Evolutionary conservation across 2,113 vertebrate species (phyloP).

Genomic region (Dolichotis patagonum): DNA sequence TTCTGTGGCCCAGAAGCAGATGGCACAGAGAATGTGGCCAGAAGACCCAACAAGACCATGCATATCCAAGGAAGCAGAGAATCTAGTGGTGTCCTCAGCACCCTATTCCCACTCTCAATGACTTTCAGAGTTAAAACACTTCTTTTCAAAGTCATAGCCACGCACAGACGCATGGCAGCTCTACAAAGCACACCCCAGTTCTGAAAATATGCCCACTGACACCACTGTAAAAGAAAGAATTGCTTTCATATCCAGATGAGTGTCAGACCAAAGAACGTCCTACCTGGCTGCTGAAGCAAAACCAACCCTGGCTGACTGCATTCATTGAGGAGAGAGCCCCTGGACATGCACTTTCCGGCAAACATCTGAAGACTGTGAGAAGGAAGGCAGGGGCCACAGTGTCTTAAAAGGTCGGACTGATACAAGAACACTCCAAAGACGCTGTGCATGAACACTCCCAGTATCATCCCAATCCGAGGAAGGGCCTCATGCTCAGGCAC

Average conservation of each 20-base stretch:
- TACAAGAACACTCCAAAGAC: background rate
- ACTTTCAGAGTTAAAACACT: constrained; percentile 27
- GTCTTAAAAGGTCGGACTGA: background rate
- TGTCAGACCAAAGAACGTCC: constrained; percentile 30
- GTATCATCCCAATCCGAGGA: background rate
- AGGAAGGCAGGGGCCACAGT: background rate
- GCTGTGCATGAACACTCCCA: no score
- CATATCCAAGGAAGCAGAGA: background rate
- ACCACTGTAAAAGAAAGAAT: background rate
- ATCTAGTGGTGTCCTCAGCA: background rate
- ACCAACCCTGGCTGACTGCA: background rate
- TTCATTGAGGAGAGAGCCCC: background rate
- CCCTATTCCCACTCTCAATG: background rate
- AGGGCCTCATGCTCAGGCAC: background rate
- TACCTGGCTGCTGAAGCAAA: background rate
- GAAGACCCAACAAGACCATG: background rate
- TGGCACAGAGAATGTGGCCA: background rate
- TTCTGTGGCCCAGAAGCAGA: background rate
- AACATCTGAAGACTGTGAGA: background rate
- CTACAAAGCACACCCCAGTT: constrained; percentile 24
- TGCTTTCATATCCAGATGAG: constrained; percentile 59
- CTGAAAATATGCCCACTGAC: constrained; percentile 52
- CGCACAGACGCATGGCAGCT: constrained; percentile 52
- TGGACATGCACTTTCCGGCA: background rate
- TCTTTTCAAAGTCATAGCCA: constrained; percentile 46